A percentile compares a stretch with the other conserved stretches of the same genome.
These are phyloP conservation scores for Polylopha cassiicola DNA, from an alignment of 2,888 invertebrate species.

Conservation along the genomic window DNA sequence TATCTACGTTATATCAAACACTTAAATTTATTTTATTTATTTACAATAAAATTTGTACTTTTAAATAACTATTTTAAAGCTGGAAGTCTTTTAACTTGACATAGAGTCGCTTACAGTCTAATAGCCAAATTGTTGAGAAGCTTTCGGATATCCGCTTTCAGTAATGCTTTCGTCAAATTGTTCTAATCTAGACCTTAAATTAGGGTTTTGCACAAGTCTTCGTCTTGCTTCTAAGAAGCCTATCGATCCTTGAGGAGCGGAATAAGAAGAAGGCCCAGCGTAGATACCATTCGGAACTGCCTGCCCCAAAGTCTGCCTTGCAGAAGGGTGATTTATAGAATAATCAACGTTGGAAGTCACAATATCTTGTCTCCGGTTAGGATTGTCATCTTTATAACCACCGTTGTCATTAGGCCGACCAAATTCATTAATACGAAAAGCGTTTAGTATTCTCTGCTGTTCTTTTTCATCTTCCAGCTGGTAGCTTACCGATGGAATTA, in stretches of 20 bases:
- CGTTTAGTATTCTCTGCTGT: constrained; percentile 50
- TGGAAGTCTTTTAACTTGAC: constrained; percentile 6
- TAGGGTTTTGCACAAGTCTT: constrained; percentile 31
- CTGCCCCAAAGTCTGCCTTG: constrained; percentile 33
- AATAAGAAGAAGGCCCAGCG: constrained; percentile 65
- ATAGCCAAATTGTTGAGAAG: constrained; percentile 41
- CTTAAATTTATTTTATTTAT: constrained; percentile 13
- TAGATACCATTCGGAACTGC: constrained; percentile 44
- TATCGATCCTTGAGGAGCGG: constrained; percentile 59
- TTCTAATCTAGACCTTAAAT: constrained; percentile 52
- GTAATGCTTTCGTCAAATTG: constrained; percentile 43
- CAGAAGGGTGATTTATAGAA: constrained; percentile 44
- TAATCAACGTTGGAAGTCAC: constrained; percentile 47
- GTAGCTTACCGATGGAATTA: constrained; percentile 60
- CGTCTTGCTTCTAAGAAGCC: constrained; percentile 48
- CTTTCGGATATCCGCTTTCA: constrained; percentile 51
- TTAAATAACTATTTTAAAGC: not conserved
- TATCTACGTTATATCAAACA: too few species aligned
- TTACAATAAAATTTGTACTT: constrained; percentile 5
- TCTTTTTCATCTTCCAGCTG: constrained; percentile 57
- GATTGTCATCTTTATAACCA: constrained; percentile 28
- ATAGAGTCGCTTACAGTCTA: not conserved
- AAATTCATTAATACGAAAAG: constrained; percentile 53
- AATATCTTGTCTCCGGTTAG: constrained; percentile 33
- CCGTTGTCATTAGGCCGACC: constrained; percentile 39